Evolutionary conservation across 2,888 invertebrate species (phyloP), one percentile per base, ranked within the genome.

Genomic region (Agriotes lineatus): DNA sequence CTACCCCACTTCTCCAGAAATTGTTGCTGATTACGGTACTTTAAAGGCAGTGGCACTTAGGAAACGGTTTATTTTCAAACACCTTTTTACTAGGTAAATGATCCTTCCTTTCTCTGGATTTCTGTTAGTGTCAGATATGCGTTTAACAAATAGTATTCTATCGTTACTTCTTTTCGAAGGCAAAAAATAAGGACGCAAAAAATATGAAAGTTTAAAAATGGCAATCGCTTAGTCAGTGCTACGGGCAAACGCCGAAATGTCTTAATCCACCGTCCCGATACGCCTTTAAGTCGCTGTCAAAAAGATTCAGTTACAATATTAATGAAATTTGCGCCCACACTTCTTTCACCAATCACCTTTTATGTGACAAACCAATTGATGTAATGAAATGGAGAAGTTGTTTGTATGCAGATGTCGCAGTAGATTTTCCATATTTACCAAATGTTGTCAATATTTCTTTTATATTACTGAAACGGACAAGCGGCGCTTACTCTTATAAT

Each of bases 231-330:
- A 45, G 45, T 45, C 33, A 30, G n/a, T 45, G 59, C 25, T 45
- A 59, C 18, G 45, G 25, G 19, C 45, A 12, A 22, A 59, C 45
- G 45, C 30, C 22, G 14, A 45, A 59, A 61, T 61, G 60, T 50
- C 60, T 61, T 61, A 61, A 61, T 61, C 37, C 33, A 22, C 3
- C n/a, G 45, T 45, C 30, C 45, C 18, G 18, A 25, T 30, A 30
- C 44, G 59, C 35, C 59, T 60, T 48, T 30, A n/a, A 45, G 59
- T 14, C 44, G 48, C 59, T 60, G 59, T 60, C 59, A 60, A 60
- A 60, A 60, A 60, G 59, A 60, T 60, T 60, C 59, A 48, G 59
- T 60, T 60, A 60, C 59, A 45, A 33, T 60, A 60, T 60, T 60
- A 60, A 60, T 60, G 59, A 60, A 60, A 60, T 60, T 44, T 45